Evolutionary conservation across 2,888 invertebrate genomes (phyloP), one percentile per base, ranked within the genome.

Genomic region (Clivina fossor): DNA sequence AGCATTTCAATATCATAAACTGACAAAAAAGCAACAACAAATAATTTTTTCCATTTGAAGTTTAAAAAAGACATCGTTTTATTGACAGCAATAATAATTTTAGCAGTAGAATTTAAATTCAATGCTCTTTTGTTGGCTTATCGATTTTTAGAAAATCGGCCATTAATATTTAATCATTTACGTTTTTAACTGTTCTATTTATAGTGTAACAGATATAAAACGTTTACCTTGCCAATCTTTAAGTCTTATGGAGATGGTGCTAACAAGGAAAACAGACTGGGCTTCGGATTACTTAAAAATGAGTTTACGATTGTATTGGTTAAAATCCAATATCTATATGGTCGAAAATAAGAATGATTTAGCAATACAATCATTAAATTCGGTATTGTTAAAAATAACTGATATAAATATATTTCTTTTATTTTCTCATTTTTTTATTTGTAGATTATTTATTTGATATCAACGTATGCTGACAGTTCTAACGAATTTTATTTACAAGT

Each of bases 251-350:
- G 75, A 77, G 64, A 70, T 78, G 24, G 68, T 76, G 1, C 76
- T 76, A 55, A 72, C 72, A 7, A 71, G 75, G 66, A 68, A 73
- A 28, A 71, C 74, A 30, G 65, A 77, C 26, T 75, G 77, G 68
- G 70, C 68, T 26, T 71, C 72, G n/a, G 74, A 78, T 49, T 76
- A 74, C 65, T 60, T 67, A 2, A 67, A 68, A 8, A 76, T 78
- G 63, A 73, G 77, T 37, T 68, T 76, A 11, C 69, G 82, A 51
- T 73, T 80, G 20, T 70, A 78, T 40, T 81, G 81, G 81, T 63
- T 82, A 9, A 75, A 80, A 62, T 75, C 78, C n/a, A 76, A 79
- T 60, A 68, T 79, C 55, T 79, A 78, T 55, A 68, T 78, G 50
- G 78, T 76, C 58, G 76, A 78, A 62, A 75, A 76, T 28, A 75